Conservation (phyloP, 2,888 invertebrate genomes). For the Horisme vitalbata region DNA sequence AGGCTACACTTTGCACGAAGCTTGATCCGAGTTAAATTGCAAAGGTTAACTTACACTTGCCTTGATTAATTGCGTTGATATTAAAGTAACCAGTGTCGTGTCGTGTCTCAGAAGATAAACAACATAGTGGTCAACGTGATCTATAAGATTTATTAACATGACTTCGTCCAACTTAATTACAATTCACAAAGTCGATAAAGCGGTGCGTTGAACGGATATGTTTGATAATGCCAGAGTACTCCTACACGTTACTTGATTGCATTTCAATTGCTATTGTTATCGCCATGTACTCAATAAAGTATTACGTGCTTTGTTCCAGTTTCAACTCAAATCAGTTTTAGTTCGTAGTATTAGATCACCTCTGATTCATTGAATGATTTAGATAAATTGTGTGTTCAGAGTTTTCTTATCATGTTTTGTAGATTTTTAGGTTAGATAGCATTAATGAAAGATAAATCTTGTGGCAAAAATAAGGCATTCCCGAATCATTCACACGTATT, state of each 20-base stretch:
- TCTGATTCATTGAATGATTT: no score
- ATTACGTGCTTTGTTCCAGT: slow-evolving; percentile 20
- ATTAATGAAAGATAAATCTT: slow-evolving; percentile 12
- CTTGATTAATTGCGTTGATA: slow-evolving; percentile 36
- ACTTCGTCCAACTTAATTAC: slow-evolving; percentile 48
- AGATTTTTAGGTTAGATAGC: no score
- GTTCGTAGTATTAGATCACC: slow-evolving; percentile 29
- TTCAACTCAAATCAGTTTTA: slow-evolving; percentile 28
- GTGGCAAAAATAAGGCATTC: slow-evolving; percentile 16
- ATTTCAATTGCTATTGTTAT: slow-evolving; percentile 52
- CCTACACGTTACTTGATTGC: slow-evolving; percentile 45
- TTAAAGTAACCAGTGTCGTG: slow-evolving; percentile 31
- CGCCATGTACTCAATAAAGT: slow-evolving; percentile 30
- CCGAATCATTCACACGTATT: slow-evolving; percentile 30
- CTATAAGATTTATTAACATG: slow-evolving; percentile 49
- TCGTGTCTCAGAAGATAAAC: slow-evolving; percentile 36
- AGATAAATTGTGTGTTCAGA: no score
- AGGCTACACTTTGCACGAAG: background rate
- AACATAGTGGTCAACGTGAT: slow-evolving; percentile 39
- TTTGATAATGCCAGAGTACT: slow-evolving; percentile 46
- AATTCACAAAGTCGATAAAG: slow-evolving; percentile 46
- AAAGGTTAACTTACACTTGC: slow-evolving; percentile 16
- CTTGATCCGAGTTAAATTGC: slow-evolving; percentile 4
- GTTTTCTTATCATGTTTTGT: no score
- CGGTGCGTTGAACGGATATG: slow-evolving; percentile 48